Conservation (phyloP, 2,113 vertebrate genomes). For the Alectura lathami region DNA sequence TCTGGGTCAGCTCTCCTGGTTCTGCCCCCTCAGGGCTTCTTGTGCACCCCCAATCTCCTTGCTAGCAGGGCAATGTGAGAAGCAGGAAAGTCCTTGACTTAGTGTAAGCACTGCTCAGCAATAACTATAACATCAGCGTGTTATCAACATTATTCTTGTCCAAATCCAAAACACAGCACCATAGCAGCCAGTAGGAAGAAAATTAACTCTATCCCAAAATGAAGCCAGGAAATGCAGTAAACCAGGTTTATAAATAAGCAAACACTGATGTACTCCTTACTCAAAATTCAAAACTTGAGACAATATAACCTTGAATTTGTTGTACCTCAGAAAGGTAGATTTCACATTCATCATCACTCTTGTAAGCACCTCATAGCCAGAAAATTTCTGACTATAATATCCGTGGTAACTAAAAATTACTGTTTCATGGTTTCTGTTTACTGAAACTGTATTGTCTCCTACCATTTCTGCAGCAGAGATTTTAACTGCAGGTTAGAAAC, state of each 20-base stretch:
- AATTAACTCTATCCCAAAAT: too few relatives aligned
- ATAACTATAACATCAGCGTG: too few relatives aligned
- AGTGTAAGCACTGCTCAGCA: too few relatives aligned
- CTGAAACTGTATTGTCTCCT: not conserved
- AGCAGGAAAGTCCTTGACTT: too few relatives aligned
- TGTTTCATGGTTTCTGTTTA: not conserved
- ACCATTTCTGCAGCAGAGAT: not conserved
- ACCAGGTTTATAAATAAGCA: not conserved
- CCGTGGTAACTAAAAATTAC: not conserved
- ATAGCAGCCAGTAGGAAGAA: too few relatives aligned
- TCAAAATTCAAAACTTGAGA: not conserved
- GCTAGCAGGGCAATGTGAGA: too few relatives aligned
- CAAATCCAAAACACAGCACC: too few relatives aligned
- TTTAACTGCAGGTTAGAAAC: not conserved
- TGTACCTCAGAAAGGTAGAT: not conserved
- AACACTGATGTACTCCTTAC: not conserved
- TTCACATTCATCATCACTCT: not conserved
- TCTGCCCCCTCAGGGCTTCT: too few relatives aligned
- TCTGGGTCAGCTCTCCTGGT: too few relatives aligned
- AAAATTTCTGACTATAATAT: not conserved
- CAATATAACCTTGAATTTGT: not conserved
- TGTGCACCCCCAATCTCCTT: too few relatives aligned
- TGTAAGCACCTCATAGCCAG: not conserved
- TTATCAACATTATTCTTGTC: too few relatives aligned
- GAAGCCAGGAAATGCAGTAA: not conserved